These are phyloP conservation scores for Megaceryle alcyon DNA, from an alignment of 2,797 vertebrate genomes.

Conservation along the genomic window DNA sequence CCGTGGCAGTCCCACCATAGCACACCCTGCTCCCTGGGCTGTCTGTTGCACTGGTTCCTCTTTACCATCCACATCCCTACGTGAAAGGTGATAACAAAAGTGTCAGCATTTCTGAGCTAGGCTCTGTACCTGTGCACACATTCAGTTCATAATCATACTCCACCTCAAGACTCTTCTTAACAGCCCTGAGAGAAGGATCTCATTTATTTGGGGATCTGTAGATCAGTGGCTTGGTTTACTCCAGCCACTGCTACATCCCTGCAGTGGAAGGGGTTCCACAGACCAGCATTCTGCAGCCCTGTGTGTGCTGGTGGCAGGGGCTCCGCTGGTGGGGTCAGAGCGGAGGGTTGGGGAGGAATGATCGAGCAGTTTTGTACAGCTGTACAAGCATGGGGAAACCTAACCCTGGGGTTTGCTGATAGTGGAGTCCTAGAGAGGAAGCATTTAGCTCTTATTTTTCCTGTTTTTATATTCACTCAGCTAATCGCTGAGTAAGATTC, in stretches of 20 bases:
- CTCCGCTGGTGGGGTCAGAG: background rate
- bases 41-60: background rate
- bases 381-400: conserved; percentile 42
- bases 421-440: conserved; percentile 38
- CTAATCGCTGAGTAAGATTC: background rate
- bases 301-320: background rate
- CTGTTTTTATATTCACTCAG: conserved; percentile 28
- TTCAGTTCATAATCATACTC: background rate
- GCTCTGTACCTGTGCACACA: background rate
- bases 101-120: fast-evolving
- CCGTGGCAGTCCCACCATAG: background rate
- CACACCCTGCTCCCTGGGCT: background rate
- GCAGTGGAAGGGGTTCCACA: background rate
- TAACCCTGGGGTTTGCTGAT: background rate
- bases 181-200: background rate
- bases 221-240: background rate
- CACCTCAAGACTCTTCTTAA: background rate
- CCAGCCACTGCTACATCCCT: background rate
- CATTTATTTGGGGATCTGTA: background rate
- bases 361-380: background rate
- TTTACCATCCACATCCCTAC: fast-evolving
- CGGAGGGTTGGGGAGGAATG: background rate
- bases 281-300: background rate
- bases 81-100: background rate
- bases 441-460: conserved; percentile 52